These are phyloP conservation scores for Diadegma fenestrale DNA, from an alignment of 2,888 invertebrate species.

Conservation along the genomic window DNA sequence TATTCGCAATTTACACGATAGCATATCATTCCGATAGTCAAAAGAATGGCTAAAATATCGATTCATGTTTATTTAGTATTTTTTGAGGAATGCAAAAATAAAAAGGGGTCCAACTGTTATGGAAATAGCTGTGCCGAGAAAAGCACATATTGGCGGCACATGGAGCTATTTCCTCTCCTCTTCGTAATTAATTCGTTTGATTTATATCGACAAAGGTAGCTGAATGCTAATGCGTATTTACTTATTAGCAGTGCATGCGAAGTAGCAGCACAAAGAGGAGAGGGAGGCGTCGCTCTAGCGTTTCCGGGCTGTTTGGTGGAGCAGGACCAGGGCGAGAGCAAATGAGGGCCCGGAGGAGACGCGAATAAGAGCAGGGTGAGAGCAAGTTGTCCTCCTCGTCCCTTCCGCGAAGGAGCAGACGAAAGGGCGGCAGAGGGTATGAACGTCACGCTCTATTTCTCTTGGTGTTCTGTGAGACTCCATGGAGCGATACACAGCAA, in stretches of 20 bases:
- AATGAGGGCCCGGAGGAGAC: conserved; percentile 21
- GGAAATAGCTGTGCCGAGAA: conserved; percentile 5
- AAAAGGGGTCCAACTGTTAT: conserved; percentile 7
- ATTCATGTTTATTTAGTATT: not conserved
- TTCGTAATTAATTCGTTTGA: conserved; percentile 82
- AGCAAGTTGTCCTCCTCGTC: conserved; percentile 27
- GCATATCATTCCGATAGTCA: not conserved
- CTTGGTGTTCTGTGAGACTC: conserved; percentile 23
- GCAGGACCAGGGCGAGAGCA: conserved; percentile 22
- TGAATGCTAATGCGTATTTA: conserved; percentile 82
- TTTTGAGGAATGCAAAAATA: not conserved
- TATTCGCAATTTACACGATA: not conserved
- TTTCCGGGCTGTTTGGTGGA: conserved; percentile 42
- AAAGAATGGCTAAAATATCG: not conserved
- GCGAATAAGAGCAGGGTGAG: conserved; percentile 66
- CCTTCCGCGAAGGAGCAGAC: conserved; percentile 15
- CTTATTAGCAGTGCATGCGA: conserved; percentile 79
- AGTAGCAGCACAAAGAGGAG: conserved; percentile 45
- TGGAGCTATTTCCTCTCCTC: conserved; percentile 42
- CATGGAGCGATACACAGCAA: conserved; percentile 62
- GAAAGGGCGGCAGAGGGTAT: conserved; percentile 43
- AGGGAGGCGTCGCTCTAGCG: conserved; percentile 46
- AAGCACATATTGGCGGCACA: conserved; percentile 7
- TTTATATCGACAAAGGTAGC: conserved; percentile 79
- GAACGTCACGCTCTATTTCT: conserved; percentile 59